Evolutionary conservation across 2,113 vertebrate species (phyloP).

Genomic region (Poeciliopsis occidentalis): DNA sequence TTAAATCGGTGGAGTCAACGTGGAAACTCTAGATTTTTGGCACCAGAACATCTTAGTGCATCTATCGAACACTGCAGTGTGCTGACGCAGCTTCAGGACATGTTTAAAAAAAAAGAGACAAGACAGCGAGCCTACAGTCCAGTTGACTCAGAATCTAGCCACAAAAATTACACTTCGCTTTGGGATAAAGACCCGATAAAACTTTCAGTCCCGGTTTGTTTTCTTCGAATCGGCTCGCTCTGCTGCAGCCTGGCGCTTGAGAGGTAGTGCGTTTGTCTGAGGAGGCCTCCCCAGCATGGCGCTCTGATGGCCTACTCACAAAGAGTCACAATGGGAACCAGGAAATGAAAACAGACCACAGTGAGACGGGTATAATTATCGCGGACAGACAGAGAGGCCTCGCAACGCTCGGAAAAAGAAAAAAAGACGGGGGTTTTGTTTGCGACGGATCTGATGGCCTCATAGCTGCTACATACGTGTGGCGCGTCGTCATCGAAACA

Average conservation of each 20-base stretch:
- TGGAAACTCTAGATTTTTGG: conserved; percentile 52
- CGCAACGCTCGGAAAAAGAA: conserved; percentile 2
- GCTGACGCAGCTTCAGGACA: conserved; percentile 26
- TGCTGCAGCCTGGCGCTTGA: conserved; percentile 42
- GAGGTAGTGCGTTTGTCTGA: conserved; percentile 70
- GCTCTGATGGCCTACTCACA: conserved; percentile 72
- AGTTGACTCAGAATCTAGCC: conserved; percentile 7
- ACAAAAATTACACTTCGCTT: conserved; percentile 18
- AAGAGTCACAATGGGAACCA: conserved; percentile 67
- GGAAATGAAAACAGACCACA: conserved; percentile 62
- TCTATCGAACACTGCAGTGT: conserved; percentile 18
- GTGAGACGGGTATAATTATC: conserved; percentile 56
- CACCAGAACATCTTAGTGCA: conserved; percentile 35
- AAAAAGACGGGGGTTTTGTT: conserved; percentile 21
- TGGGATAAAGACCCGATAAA: conserved; percentile 12
- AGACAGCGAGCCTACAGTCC: neutral
- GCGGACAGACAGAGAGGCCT: conserved; percentile 49
- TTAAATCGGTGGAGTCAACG: conserved; percentile 18
- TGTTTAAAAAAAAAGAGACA: conserved; percentile 10
- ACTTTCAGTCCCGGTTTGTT: conserved; percentile 15
- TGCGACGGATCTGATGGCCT: conserved; percentile 10
- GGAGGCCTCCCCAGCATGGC: conserved; percentile 75
- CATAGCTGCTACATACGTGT: conserved; percentile 77
- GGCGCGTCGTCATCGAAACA: conserved; percentile 37
- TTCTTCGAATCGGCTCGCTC: conserved; percentile 16